These are phyloP conservation scores for Brachycybe producta DNA, from an alignment of 2,888 invertebrate genomes.

Conservation along the genomic window DNA sequence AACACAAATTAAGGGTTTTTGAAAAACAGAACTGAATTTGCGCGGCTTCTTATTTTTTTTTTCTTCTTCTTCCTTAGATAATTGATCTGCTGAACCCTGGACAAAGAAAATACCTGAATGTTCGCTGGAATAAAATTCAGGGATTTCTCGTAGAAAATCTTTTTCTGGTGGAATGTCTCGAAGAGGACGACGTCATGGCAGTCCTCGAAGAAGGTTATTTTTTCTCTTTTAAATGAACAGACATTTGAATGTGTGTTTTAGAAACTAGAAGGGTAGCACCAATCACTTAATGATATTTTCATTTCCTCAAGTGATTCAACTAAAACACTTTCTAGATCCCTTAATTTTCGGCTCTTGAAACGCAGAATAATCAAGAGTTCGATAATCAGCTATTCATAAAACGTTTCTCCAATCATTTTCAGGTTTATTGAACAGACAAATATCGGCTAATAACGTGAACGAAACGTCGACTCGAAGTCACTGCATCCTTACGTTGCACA, in stretches of 20 bases:
- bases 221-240: not conserved
- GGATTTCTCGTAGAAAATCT: slow-evolving; percentile 92
- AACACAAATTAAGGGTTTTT: not conserved
- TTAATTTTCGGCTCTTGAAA: too few species aligned
- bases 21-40: not conserved
- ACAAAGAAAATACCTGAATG: slow-evolving; percentile 66
- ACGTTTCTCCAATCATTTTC: slow-evolving; percentile 19
- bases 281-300: too few species aligned
- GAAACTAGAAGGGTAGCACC: not conserved
- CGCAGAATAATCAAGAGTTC: too few species aligned
- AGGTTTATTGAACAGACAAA: slow-evolving; percentile 81
- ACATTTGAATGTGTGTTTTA: too few species aligned
- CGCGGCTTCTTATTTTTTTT: too few species aligned
- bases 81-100: slow-evolving; percentile 86
- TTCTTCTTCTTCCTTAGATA: slow-evolving; percentile 47
- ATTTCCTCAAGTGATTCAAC: not conserved
- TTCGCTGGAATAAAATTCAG: slow-evolving; percentile 78
- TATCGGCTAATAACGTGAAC: slow-evolving; percentile 85
- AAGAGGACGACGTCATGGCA: slow-evolving; percentile 78
- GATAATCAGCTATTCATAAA: too few species aligned
- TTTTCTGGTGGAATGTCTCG: slow-evolving; percentile 89
- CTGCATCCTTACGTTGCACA: slow-evolving; percentile 77
- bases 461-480: slow-evolving; percentile 86
- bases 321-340: not conserved
- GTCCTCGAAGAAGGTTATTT: slow-evolving; percentile 79